Conservation (phyloP, 2,113 vertebrate genomes). For the Mastomys coucha region DNA sequence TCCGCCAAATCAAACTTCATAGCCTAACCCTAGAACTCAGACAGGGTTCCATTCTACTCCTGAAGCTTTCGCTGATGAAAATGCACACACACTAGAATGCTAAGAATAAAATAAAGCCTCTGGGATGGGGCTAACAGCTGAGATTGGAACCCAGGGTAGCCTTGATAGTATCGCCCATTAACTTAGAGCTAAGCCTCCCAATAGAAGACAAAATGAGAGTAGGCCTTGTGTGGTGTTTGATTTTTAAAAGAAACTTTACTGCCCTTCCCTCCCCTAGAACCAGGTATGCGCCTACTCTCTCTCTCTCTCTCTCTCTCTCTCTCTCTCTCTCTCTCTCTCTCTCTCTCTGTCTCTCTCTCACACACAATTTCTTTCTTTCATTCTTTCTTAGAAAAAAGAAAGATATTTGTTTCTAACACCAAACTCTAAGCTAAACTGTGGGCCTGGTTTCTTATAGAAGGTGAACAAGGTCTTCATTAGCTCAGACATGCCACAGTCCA, state of each 20-base stretch:
- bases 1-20: neutral
- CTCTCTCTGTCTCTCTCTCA: neutral
- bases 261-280: neutral
- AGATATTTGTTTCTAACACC: neutral
- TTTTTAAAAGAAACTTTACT: neutral
- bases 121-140: neutral
- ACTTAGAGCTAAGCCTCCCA: conserved; percentile 43
- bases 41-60: neutral
- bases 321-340: no score
- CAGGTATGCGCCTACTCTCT: neutral
- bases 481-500: neutral
- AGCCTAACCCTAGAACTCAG: neutral
- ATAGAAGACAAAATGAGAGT: neutral
- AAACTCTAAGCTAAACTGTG: neutral
- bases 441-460: neutral
- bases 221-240: neutral
- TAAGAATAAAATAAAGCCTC: conserved; percentile 15
- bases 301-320: neutral
- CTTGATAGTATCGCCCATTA: neutral
- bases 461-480: neutral
- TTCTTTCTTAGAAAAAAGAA: neutral
- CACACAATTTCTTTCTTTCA: no score
- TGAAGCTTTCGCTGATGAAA: conserved; percentile 4
- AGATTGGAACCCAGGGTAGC: neutral
- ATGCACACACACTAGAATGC: neutral